These are phyloP conservation scores for Eristalis pertinax DNA, from an alignment of 2,888 invertebrate genomes.

Conservation along the genomic window DNA sequence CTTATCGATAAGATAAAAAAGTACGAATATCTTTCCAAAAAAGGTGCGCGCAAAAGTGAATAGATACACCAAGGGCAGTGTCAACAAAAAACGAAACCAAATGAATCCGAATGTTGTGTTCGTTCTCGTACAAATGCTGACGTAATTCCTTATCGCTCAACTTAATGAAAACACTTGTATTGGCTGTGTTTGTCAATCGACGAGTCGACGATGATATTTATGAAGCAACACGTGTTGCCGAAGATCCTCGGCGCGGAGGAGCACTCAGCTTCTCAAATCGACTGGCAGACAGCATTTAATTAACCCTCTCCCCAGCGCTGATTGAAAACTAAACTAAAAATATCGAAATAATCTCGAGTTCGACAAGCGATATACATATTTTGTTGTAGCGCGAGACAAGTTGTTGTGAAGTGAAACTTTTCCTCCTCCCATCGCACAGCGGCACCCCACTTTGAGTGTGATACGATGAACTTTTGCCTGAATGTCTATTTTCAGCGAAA, in stretches of 20 bases:
- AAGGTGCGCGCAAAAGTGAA: background rate
- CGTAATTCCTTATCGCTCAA: background rate
- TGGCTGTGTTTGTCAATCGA: background rate
- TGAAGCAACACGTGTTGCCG: background rate
- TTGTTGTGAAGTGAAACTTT: constrained; percentile 4
- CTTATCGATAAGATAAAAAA: background rate
- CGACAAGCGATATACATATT: too few species aligned
- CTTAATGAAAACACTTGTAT: background rate
- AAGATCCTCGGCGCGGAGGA: background rate
- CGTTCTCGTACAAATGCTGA: background rate
- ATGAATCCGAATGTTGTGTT: too few species aligned
- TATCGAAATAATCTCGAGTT: constrained; percentile 21
- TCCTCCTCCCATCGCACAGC: background rate
- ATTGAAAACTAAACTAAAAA: constrained; percentile 22
- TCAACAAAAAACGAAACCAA: background rate
- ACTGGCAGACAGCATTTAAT: constrained; percentile 8
- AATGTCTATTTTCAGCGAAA: constrained; percentile 45
- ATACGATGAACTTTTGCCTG: constrained; percentile 30
- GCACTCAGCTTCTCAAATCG: background rate
- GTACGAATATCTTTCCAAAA: background rate
- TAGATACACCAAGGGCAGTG: background rate
- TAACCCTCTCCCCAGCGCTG: background rate
- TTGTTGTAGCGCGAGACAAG: too few species aligned
- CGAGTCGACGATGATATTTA: background rate
- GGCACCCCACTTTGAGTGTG: background rate